Evolutionary conservation across 2,888 invertebrate species (phyloP).

Genomic region (Drosophila sordidapex): DNA sequence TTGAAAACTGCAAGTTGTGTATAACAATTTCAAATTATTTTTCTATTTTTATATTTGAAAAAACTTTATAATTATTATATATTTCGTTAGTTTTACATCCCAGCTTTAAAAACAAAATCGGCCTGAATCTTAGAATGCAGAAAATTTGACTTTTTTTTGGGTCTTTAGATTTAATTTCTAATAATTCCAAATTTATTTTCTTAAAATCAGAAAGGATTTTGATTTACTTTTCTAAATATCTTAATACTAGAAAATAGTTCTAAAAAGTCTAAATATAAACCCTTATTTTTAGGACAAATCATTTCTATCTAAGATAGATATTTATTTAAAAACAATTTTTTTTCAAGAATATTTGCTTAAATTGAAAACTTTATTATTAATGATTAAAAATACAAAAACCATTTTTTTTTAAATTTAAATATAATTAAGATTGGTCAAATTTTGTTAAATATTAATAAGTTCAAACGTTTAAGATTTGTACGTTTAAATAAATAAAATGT

Average conservation of each 20-base stretch:
- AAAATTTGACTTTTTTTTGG: background rate
- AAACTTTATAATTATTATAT: no score
- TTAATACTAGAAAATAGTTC: background rate
- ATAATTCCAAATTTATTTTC: background rate
- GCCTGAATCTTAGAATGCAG: background rate
- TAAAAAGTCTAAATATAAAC: background rate
- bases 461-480: background rate
- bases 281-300: background rate
- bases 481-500: background rate
- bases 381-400: no score
- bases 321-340: background rate
- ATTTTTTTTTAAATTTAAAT: background rate
- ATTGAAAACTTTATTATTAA: no score
- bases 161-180: background rate
- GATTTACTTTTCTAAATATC: background rate
- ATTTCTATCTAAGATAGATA: background rate
- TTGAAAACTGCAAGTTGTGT: background rate
- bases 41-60: background rate
- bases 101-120: background rate
- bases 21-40: background rate
- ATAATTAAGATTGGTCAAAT: background rate
- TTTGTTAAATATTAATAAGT: background rate
- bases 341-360: no score
- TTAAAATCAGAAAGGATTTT: background rate
- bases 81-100: background rate